A percentile compares a stretch with the other conserved stretches of the same genome.
Conservation (phyloP, 1,140 invertebrate genomes). For the Globodera ellingtonae region DNA sequence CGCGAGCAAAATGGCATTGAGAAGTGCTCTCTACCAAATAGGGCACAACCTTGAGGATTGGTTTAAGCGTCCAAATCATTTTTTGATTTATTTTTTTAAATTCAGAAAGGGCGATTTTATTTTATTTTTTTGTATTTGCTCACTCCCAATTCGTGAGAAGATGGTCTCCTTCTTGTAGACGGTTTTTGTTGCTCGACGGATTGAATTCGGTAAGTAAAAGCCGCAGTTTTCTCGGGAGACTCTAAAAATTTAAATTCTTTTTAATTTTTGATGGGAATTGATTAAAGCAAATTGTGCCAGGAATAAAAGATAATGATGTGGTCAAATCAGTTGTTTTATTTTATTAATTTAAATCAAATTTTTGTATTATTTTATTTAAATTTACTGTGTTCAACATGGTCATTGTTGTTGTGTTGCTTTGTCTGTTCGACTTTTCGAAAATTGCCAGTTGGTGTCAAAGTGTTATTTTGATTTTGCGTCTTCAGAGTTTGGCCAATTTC, state of each 20-base stretch:
- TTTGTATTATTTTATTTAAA: background rate
- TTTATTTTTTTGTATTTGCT: no score
- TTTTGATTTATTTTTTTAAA: no score
- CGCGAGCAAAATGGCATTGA: conserved; percentile 31
- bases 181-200: background rate
- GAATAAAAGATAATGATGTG: no score
- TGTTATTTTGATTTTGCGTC: conserved; percentile 8
- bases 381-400: background rate
- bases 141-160: background rate
- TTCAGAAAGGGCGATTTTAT: no score
- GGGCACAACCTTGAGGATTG: conserved; percentile 11
- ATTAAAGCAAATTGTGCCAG: no score
- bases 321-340: no score
- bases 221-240: background rate
- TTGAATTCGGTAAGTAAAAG: conserved; percentile 14
- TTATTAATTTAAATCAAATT: no score
- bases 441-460: background rate
- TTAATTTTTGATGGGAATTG: no score
- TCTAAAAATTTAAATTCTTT: background rate
- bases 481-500: conserved; percentile 27
- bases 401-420: background rate
- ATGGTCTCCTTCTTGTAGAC: background rate
- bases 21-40: conserved; percentile 36
- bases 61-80: no score
- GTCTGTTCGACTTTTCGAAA: background rate